Base-by-base conservation (phyloP, 2,888 invertebrate species). In the Arctia plantaginis region DNA sequence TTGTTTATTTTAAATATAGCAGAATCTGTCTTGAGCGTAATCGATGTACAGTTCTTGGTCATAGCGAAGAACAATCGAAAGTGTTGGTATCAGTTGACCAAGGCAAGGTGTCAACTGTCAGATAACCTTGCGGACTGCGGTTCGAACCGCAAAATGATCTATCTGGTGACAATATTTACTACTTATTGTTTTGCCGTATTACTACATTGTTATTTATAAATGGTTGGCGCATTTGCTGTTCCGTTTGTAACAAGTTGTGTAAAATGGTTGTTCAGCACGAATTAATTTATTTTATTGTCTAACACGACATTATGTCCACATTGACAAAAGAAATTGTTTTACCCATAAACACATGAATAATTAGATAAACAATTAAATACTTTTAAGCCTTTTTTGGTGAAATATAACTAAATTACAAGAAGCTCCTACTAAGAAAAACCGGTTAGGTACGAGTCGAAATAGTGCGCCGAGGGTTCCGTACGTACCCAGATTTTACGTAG, bases 111-210 rank as follows among this genome's bases (percentile, higher is more conserved):
- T 91, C 90, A 86, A 81, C 82, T 89, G 80, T 79, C 85, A 71
- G 90, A 90, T 91, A 91, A 90, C 91, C 91, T 90, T 90, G 91
- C 82, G 76, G 69, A 77, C 79, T 83, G 79, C 79, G 79, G 85
- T 78, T 84, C 77, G 79, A 77, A 86, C 89, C 89, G 88, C 91
- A 88, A 88, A 83, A 85, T 84, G 75, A 77, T 79, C 73, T 82
- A 76, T 80, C 78, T 76, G 72, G 76, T 77, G 70, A 79, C 76
- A 79, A 82, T 85, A 81, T 85, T 83, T 84, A 81, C 71, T 67
- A 71, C 62, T 70, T 66, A 71, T 39, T 74, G 62, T 69, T 47
- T 39, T 64, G 35, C 12, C 55, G 8, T 78, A 74, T 76, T 73
- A 74, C 71, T 66, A 44, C 51, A 72, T 66, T 35, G n/a, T 47